Percentiles rank a stretch among this genome's conserved stretches.
Conservation (phyloP, 2,797 vertebrate genomes). For the Champsocephalus gunnari region DNA sequence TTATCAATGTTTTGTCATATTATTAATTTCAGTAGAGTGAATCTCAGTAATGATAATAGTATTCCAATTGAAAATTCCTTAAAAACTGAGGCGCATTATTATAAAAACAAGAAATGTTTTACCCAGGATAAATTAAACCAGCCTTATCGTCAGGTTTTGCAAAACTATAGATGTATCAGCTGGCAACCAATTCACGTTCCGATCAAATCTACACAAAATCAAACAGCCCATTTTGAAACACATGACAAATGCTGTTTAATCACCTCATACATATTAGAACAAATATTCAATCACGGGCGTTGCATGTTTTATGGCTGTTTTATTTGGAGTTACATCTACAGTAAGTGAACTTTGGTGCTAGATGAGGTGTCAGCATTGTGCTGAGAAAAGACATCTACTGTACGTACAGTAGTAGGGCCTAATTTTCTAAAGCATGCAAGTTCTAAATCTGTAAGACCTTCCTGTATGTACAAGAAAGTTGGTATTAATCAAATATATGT, state of each 20-base stretch:
- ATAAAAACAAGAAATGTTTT: background rate
- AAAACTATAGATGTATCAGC: background rate
- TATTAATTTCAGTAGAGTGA: background rate
- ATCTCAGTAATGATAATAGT: background rate
- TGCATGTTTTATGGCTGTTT: slow-evolving; percentile 8
- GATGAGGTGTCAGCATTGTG: slow-evolving; percentile 27
- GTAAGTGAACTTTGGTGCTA: background rate
- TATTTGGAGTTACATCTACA: slow-evolving; percentile 1
- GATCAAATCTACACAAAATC: background rate
- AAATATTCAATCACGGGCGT: slow-evolving; percentile 5
- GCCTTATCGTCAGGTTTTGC: background rate
- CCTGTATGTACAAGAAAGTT: slow-evolving; percentile 31
- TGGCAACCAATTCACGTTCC: background rate
- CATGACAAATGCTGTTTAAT: background rate
- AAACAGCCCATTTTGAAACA: slow-evolving; percentile 4
- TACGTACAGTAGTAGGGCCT: slow-evolving; percentile 21
- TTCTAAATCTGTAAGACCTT: slow-evolving; percentile 42
- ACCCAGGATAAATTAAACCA: background rate
- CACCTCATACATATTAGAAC: background rate
- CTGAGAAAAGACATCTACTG: slow-evolving; percentile 45
- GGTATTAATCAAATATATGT: slow-evolving; percentile 40
- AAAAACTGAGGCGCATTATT: background rate
- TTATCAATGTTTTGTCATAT: background rate
- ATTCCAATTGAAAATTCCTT: background rate
- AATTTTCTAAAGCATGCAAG: slow-evolving; percentile 48